These are phyloP conservation scores for Lasioglossum oenotherae DNA, from an alignment of 2,888 invertebrate genomes.

Conservation along the genomic window DNA sequence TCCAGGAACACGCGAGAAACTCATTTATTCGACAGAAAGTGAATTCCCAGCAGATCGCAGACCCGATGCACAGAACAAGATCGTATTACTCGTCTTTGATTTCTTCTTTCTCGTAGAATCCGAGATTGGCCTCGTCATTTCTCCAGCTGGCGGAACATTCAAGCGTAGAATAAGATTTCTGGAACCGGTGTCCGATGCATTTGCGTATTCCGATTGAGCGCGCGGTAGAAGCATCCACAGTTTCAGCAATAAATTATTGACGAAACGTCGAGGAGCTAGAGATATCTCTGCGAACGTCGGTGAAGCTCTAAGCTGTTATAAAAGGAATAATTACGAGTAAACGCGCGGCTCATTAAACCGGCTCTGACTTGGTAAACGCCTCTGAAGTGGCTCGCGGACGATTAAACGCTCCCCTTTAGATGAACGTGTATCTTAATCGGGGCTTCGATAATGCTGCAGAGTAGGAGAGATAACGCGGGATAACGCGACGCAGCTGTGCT, in stretches of 20 bases:
- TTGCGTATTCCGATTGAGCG: neutral
- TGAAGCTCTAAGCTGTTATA: neutral
- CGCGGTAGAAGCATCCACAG: neutral
- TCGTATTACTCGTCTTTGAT: neutral
- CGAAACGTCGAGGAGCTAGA: neutral
- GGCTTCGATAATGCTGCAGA: neutral
- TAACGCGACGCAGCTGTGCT: neutral
- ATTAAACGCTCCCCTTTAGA: neutral
- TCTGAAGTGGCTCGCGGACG: neutral
- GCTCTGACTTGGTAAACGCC: neutral
- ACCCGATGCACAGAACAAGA: neutral
- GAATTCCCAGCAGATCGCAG: neutral
- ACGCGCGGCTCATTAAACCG: neutral
- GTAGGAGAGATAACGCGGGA: neutral
- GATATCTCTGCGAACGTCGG: neutral
- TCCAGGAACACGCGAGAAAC: neutral
- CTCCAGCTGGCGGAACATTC: neutral
- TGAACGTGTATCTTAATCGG: neutral
- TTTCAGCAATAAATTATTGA: neutral
- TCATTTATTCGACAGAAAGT: neutral
- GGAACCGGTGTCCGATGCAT: neutral
- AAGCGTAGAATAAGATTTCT: neutral
- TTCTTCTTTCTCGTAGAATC: slow-evolving; percentile 3
- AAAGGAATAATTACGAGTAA: neutral
- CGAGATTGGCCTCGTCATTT: neutral